Evolutionary conservation across 2,797 vertebrate species (phyloP), one percentile per base, ranked within the genome.

Genomic region (Enoplosus armatus): DNA sequence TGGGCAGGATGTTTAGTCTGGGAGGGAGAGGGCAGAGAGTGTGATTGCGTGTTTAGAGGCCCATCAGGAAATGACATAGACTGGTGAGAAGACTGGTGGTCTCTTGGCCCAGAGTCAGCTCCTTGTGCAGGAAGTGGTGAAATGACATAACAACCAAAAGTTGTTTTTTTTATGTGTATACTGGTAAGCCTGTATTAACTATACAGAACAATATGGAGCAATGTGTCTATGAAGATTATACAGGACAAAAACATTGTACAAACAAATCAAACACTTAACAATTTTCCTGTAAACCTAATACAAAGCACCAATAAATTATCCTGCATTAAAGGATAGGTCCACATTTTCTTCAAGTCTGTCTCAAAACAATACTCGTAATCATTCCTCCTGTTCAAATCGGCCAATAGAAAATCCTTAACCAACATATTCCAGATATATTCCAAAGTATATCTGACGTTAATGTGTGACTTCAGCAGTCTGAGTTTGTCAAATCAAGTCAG

Each of bases 1-100:
- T 53, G 83, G 89, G 89, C 91, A 93, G 93, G 92, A 93, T 94
- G 95, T 95, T 96, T 95, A 94, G 95, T 94, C 95, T 94, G 92
- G 22, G 72, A 47, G 73, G 51, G 85, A 85, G 73, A 75, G 80
- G 83, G 83, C 74, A 83, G 60, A 54, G 75, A 77, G 83, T 59
- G 84, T 72, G 76, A 85, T 87, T 86, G 83, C 66, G 45, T 86
- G 87, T 93, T 58, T 72, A 77, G 74, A 83, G 80, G 78, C 80
- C 80, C 51, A 67, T n/a, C 71, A 76, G 90, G 91, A 94, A 93
- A 91, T 89, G 70, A 86, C 87, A 74, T 56, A 53, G 66, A 55
- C 33, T n/a, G 60, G 43, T 50, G 55, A 80, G 53, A 71, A 22
- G 63, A 76, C 53, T 24, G 60, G 55, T 76, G 43, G 64, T 82